Evolutionary conservation across 1,140 invertebrate genomes (phyloP).

Genomic region (Drosophila nikananu): DNA sequence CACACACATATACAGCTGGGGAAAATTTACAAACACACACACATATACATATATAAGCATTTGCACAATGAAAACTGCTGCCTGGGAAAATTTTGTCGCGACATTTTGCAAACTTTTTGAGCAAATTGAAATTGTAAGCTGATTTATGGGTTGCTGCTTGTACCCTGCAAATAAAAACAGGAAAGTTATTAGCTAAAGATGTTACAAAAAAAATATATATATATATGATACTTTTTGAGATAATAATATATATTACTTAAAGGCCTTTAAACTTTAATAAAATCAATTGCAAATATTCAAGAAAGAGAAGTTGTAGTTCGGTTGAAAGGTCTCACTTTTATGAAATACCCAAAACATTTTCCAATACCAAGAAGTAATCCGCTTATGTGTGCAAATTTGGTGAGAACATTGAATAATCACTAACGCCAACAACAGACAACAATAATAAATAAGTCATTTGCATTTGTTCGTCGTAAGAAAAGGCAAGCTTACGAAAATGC

Average conservation of each 20-base stretch:
- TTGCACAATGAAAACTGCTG: constrained; percentile 7
- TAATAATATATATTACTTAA: neutral
- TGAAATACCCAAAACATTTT: neutral
- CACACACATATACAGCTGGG: neutral
- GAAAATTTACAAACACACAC: neutral
- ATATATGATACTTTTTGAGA: neutral
- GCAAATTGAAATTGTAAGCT: constrained; percentile 29
- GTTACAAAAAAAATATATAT: neutral
- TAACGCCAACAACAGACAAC: constrained; percentile 29
- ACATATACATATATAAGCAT: neutral
- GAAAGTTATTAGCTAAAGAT: neutral
- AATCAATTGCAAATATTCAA: neutral
- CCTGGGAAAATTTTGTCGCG: constrained; percentile 8
- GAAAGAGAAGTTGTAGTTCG: neutral
- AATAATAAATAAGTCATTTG: constrained; percentile 49
- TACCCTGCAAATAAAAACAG: constrained; percentile 8
- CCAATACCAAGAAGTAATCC: constrained; percentile 32
- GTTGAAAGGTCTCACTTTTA: neutral
- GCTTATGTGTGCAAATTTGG: constrained; percentile 44
- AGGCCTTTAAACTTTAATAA: neutral
- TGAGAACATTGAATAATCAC: constrained; percentile 45
- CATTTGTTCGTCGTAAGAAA: constrained; percentile 15
- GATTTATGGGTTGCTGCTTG: constrained; percentile 17
- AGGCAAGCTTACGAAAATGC: constrained; percentile 3
- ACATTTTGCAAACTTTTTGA: constrained; percentile 27